Evolutionary conservation across 2,113 vertebrate genomes (phyloP), one percentile per base, ranked within the genome.

Genomic region (Desmodus rotundus): DNA sequence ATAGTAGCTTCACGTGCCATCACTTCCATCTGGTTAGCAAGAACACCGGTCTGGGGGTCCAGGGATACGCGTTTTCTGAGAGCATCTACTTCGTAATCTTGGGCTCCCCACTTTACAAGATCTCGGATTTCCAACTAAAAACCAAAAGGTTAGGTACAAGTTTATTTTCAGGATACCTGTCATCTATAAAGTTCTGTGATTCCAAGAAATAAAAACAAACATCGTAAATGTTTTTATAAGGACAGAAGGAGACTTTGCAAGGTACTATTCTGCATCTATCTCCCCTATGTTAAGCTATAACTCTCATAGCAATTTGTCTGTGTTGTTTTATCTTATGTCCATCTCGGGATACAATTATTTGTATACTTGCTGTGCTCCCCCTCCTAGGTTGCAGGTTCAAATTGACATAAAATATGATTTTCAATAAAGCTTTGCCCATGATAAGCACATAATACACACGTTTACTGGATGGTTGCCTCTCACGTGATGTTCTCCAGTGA

Each of bases 281-380:
- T 84, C 52, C 74, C 73, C 80, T 91, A 83, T 61, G 81, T 50
- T 91, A 94, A 94, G n/a, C 33, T 95, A 38, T 95, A 93, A 89
- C 63, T 94, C 72, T 73, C 83, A 73, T 8, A 94, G n/a, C 58
- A 95, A 54, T 97, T 70, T 91, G 33, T 93, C 76, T 80, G 7
- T 86, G 54, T 93, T 85, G 28, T 83, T 96, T 89, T 58, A 28
- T 77, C 82, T 41, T 38, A 77, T 63, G 33, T 74, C 36, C 67
- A 67, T 88, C 47, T 80, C 54, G 36, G 72, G 72, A 73, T 85
- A 47, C 68, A 76, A 91, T 93, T 91, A 94, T 93, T 95, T 94
- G 84, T 92, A 22, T 65, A 61, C 3, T 70, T 0, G 2, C 50
- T n/a, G 73, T 50, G 36, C 54, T 74, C 56, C 13, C 4, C 9